These are phyloP conservation scores for Tachycineta bicolor DNA, from an alignment of 2,113 vertebrate species.

Conservation along the genomic window DNA sequence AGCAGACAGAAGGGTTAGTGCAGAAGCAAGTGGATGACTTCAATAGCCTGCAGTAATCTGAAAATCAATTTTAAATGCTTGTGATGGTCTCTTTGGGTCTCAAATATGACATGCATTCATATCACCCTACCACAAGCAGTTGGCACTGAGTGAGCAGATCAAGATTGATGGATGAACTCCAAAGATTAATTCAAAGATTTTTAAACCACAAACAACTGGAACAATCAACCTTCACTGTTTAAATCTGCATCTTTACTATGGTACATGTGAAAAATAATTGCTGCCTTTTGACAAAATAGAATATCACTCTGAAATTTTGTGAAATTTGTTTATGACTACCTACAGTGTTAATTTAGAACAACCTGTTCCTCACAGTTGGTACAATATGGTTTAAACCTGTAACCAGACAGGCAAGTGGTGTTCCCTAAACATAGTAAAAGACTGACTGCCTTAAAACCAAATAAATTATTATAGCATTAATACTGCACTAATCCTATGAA, in stretches of 20 bases:
- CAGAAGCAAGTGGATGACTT: neutral
- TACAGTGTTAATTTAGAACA: neutral
- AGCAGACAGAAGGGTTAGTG: neutral
- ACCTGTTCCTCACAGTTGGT: neutral
- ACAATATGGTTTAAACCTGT: neutral
- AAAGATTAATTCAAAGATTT: neutral
- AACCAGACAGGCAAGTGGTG: neutral
- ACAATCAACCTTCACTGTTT: neutral
- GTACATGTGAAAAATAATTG: neutral
- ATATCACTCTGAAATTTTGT: neutral
- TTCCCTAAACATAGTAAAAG: neutral
- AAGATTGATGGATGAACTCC: neutral
- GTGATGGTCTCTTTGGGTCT: neutral
- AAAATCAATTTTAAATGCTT: neutral
- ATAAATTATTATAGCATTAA: neutral
- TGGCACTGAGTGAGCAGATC: neutral
- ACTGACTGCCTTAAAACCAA: neutral
- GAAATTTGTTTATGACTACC: neutral
- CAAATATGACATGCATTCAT: neutral
- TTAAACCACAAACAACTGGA: neutral
- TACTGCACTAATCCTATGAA: neutral
- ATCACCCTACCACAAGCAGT: neutral
- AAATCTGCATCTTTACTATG: neutral
- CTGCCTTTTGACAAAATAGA: neutral
- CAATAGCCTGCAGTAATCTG: neutral